Evolutionary conservation across 2,113 vertebrate genomes (phyloP).

Genomic region (Spilogale gracilis): DNA sequence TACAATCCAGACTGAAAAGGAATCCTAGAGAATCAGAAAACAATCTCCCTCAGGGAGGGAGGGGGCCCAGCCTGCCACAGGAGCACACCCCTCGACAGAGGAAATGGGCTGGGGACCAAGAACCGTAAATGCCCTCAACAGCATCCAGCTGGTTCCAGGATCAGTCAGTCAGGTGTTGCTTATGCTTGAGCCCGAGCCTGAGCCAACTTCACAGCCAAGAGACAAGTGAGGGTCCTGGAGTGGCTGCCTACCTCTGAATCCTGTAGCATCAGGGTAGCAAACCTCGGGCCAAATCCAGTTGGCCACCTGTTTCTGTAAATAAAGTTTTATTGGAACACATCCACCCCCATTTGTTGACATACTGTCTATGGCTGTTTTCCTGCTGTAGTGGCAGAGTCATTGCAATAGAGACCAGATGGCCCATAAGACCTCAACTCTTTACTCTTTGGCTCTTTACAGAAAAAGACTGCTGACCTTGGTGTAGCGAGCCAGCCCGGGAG

Average conservation of each 20-base stretch:
- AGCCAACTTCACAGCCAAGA: neutral
- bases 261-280: neutral
- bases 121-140: neutral
- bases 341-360: neutral
- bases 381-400: neutral
- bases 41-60: neutral
- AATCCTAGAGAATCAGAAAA: conserved; percentile 16
- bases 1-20: neutral
- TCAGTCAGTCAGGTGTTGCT: neutral
- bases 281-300: neutral
- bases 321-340: conserved; percentile 18
- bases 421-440: neutral
- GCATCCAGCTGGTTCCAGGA: neutral
- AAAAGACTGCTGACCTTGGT: conserved; percentile 1
- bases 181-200: neutral
- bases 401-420: neutral
- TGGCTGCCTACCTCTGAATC: neutral
- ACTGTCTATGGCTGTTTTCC: neutral
- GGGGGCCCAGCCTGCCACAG: neutral
- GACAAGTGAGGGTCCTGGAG: neutral
- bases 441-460: neutral
- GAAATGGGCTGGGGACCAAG: neutral
- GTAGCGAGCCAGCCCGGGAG: neutral
- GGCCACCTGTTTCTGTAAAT: neutral
- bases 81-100: neutral